Base-by-base conservation (phyloP, 2,797 vertebrate genomes). In the Dipus sagitta region DNA sequence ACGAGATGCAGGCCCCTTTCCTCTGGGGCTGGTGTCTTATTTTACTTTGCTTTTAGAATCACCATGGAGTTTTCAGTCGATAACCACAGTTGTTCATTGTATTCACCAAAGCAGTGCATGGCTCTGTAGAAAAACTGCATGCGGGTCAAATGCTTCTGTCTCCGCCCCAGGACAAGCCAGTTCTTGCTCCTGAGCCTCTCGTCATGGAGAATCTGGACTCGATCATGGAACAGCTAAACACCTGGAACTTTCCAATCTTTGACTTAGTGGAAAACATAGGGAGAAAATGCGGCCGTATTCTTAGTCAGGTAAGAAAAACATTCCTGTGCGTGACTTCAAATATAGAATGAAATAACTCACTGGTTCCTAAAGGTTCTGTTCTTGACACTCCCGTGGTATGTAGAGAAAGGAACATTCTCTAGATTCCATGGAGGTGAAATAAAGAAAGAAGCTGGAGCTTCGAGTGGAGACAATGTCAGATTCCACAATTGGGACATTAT, bases 181-280 rank as follows among this genome's bases (percentile, higher is more conserved):
- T 99, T 94, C 97, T 99, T 97, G 99, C 99, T 94, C 99, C 99
- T 4, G 99, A 99, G 96, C 99, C 99, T 1, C 97, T 99, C 95
- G 92, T 99, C 96, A 99, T 99, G 99, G 99, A 99, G 92, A 99
- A 98, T 87, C 97, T 99, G 94, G 99, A 99, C 94, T 98, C 98
- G 32, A 95, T 99, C 90, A 99, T 99, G 99, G 98, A 98, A 96
- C 99, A 99, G 94, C 97, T 99, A 94, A 99, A 99, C 98, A 99
- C 98, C 92, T 99, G 99, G 99, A 99, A 99, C 98, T 99, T 99
- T 95, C 99, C 99, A 38, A 99, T 99, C 98, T 99, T 99, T 97
- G 99, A 97, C 97, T 98, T 99, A 98, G 98, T 99, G 98, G 99
- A 99, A 98, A 99, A 98, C 97, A 99, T 99, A 2, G 98, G 98